Evolutionary conservation across 2,888 invertebrate genomes (phyloP).

Genomic region (Leptinotarsa peninsularis): DNA sequence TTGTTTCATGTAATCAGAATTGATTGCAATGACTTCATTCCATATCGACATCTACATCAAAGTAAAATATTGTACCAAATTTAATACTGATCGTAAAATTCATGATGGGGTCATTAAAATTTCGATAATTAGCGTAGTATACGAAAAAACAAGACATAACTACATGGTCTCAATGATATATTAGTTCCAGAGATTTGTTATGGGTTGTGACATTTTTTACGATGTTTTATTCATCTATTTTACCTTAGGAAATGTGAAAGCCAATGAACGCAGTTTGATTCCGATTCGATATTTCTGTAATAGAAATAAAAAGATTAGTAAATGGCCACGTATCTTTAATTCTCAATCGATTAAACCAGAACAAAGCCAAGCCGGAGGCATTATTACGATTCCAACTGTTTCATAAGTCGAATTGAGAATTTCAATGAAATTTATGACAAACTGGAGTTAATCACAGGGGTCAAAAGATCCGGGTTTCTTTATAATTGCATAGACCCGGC

Average conservation of each 20-base stretch:
- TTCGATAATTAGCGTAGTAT: not conserved
- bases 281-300: not conserved
- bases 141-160: not conserved
- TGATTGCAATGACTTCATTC: not conserved
- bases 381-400: slow-evolving; percentile 3
- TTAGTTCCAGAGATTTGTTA: not conserved
- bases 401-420: slow-evolving; percentile 7
- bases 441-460: slow-evolving; percentile 10
- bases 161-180: not conserved
- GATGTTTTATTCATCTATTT: not conserved
- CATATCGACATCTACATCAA: not conserved
- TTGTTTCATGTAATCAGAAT: not conserved
- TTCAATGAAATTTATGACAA: slow-evolving; percentile 18
- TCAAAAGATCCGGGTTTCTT: slow-evolving; percentile 11
- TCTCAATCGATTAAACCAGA: slow-evolving; percentile 14
- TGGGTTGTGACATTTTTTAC: not conserved
- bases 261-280: not conserved
- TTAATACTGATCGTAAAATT: not conserved
- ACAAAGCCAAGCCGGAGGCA: slow-evolving; percentile 14
- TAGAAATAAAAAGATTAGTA: not conserved
- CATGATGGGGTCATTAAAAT: slow-evolving; percentile 1
- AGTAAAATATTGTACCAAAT: not conserved
- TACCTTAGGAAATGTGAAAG: not conserved
- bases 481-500: not conserved
- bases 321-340: slow-evolving; percentile 2